Evolutionary conservation across 2,113 vertebrate genomes (phyloP).

Genomic region (Uropsilus gracilis): DNA sequence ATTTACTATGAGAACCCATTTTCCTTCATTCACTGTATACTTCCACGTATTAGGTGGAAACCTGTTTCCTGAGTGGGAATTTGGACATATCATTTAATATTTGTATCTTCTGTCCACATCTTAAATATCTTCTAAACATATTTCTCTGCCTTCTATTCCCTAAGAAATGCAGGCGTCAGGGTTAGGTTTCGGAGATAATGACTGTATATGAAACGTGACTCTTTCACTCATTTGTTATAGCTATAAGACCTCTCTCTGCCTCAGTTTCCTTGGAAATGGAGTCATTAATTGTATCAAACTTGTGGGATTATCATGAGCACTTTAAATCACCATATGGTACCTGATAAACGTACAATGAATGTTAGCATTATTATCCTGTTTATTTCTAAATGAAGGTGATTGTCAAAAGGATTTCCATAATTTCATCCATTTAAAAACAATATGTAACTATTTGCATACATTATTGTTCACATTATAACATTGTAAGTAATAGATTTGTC

Average conservation of each 20-base stretch:
- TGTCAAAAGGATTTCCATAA: background rate
- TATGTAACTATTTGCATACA: background rate
- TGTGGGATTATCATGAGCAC: background rate
- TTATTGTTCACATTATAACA: background rate
- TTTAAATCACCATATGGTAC: background rate
- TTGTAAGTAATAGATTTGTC: background rate
- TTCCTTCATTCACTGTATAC: background rate
- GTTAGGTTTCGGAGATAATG: background rate
- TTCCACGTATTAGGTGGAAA: background rate
- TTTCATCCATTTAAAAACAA: background rate
- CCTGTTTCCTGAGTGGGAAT: background rate
- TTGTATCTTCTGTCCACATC: background rate
- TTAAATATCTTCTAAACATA: background rate
- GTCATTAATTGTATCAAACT: background rate
- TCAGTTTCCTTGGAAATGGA: background rate
- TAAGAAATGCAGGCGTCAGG: background rate
- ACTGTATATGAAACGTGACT: background rate
- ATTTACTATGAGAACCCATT: background rate
- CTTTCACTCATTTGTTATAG: background rate
- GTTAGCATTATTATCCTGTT: background rate
- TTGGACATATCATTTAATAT: background rate
- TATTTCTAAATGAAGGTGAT: conserved; percentile 31
- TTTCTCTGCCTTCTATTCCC: background rate
- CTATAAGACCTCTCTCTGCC: background rate
- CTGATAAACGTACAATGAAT: background rate